Base-by-base conservation (phyloP, 2,888 invertebrate genomes). In the Chromoteleia sp. region DNA sequence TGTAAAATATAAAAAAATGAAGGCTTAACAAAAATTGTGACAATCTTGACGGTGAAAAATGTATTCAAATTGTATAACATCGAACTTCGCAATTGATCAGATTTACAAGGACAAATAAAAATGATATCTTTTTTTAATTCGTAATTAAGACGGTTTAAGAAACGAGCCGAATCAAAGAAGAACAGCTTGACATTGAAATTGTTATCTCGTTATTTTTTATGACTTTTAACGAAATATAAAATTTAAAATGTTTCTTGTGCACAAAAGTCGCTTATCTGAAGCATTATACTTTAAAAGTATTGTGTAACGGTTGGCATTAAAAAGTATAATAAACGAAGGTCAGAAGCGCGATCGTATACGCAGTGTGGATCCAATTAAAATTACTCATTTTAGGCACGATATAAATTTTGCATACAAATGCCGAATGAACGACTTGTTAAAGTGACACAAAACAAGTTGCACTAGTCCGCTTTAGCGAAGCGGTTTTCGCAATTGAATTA, bases 241-340 rank as follows among this genome's bases (percentile, higher is more conserved):
- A 15, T 58, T 70, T 48, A 25, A 71, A 63, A 36, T 15, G 43
- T 52, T 74, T 14, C 36, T 48, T 74, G 17, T 48, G 56, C 25
- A 48, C 36, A 74, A 58, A 63, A 58, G 50, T 48, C 21, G 10
- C 67, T 75, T 75, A 76, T 75, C 58, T 43, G 12, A 15, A 41
- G 75, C 19, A 30, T 41, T 68, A 43, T 76, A 68, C 52, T 59
- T 76, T 50, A 59, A 76, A 68, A 61, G 25, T 33, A 67, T 68
- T 68, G 59, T 61, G 59, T 61, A 61, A 76, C 36, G 39, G 8
- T 68, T 76, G 76, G 61, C 52, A 68, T 68, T 76, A 68, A 77
- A 70, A 77, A 56, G 77, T 77, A 77, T 70, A 76, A 68, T 76
- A 61, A 68, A 45, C 54, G 45, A 76, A 76, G 59, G 68, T 68